A percentile compares a stretch with the other conserved stretches of the same genome.
phyloP scores from a whole-genome alignment of 92 coral and sea anemone species.

The Parazoanthus darwini region DNA sequence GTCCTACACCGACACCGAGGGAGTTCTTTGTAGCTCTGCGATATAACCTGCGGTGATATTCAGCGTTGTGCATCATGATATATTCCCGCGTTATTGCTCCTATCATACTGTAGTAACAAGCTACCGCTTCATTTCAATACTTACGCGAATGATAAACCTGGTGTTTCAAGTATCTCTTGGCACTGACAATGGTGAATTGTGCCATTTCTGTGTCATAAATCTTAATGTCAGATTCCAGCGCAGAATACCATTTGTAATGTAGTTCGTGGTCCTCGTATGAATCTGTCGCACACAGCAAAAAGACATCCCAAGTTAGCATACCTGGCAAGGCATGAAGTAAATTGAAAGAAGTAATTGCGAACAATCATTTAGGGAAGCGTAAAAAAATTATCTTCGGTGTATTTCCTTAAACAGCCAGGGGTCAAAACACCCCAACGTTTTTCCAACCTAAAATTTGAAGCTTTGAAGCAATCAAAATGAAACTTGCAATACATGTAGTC shows the following conservation, averaged over 20 bases:
- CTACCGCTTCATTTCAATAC: not conserved
- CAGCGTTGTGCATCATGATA: not conserved
- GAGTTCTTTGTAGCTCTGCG: not conserved
- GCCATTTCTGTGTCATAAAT: constrained; percentile 97
- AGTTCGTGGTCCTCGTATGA: constrained; percentile 87
- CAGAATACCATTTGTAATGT: constrained; percentile 73
- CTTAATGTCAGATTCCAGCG: constrained; percentile 67
- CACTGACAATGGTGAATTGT: constrained; percentile 87
- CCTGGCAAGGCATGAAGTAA: not conserved
- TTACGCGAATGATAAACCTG: constrained; percentile 86
- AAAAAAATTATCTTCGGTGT: no score
- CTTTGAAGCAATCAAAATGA: no score
- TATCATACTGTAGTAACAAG: not conserved
- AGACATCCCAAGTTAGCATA: not conserved
- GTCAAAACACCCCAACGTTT: no score
- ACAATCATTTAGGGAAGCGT: no score
- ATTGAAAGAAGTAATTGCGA: not conserved
- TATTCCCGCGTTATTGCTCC: no score
- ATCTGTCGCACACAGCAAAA: constrained; percentile 47
- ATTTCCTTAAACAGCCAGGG: no score
- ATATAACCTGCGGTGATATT: not conserved
- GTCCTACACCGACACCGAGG: not conserved
- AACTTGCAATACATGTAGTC: no score
- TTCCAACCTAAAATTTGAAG: no score
- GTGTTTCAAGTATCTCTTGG: constrained; percentile 80